Conservation (phyloP, 2,797 vertebrate genomes). For the Bucorvus abyssinicus region DNA sequence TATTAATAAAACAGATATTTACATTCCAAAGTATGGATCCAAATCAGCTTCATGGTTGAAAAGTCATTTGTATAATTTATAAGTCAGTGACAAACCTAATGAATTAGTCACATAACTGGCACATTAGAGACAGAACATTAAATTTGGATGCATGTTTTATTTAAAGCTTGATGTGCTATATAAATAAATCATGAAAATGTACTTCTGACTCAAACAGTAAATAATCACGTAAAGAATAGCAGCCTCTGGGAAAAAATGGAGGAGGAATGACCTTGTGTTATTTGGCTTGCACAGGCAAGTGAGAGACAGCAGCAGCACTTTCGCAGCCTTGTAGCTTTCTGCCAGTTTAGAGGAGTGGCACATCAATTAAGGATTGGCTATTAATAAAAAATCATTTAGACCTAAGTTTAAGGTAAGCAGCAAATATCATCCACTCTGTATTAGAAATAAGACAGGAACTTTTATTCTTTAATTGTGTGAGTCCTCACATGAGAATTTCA, state of each 20-base stretch:
- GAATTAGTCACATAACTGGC: conserved; percentile 70
- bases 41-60: conserved; percentile 38
- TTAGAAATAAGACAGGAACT: not conserved
- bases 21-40: conserved; percentile 35
- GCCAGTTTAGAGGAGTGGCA: not conserved
- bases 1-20: conserved; percentile 63
- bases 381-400: not conserved
- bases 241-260: not conserved
- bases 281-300: not conserved
- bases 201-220: conserved; percentile 60
- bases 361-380: not conserved
- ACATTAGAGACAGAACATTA: conserved; percentile 50
- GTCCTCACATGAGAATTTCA: not conserved
- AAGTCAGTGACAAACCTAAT: conserved; percentile 60
- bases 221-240: conserved; percentile 55
- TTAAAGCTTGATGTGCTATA: conserved; percentile 22
- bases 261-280: not conserved
- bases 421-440: not conserved
- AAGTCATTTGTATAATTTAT: conserved; percentile 64
- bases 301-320: not conserved
- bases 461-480: not conserved
- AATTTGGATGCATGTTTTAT: conserved; percentile 61
- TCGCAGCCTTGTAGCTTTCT: not conserved
- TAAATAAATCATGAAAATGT: conserved; percentile 67
- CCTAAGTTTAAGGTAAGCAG: not conserved